These are phyloP conservation scores for Acrocephalus kingi DNA, from an alignment of 2,113 vertebrate genomes.

Conservation along the genomic window DNA sequence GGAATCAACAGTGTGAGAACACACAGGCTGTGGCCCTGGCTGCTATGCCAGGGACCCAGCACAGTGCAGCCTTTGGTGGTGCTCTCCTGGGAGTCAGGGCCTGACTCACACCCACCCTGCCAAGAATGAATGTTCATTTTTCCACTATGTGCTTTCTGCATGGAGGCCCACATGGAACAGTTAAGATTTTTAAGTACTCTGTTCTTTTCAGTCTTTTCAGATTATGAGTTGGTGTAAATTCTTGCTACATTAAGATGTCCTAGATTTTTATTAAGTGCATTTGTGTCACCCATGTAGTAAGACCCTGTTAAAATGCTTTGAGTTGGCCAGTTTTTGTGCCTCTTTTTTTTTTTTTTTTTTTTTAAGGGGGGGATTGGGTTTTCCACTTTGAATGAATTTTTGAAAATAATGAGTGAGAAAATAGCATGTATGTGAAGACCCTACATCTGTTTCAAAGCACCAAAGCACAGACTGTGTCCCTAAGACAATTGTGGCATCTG, in stretches of 20 bases:
- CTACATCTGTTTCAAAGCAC: constrained; percentile 6
- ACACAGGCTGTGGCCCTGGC: accelerated
- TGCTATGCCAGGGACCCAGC: background rate
- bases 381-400: background rate
- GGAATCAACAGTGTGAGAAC: background rate
- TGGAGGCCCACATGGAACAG: background rate
- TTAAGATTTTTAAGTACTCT: background rate
- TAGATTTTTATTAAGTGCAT: background rate
- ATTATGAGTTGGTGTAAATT: background rate
- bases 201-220: background rate
- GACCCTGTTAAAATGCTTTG: background rate
- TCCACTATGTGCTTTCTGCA: background rate
- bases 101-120: background rate
- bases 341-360: no score
- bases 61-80: background rate
- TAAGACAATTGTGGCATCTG: background rate
- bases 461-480: background rate
- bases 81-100: background rate
- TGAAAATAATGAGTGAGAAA: background rate
- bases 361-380: no score
- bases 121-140: background rate
- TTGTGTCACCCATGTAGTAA: background rate
- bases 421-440: background rate
- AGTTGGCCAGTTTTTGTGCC: background rate
- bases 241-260: background rate